These are phyloP conservation scores for Willisornis vidua DNA, from an alignment of 2,113 vertebrate genomes.

Conservation along the genomic window DNA sequence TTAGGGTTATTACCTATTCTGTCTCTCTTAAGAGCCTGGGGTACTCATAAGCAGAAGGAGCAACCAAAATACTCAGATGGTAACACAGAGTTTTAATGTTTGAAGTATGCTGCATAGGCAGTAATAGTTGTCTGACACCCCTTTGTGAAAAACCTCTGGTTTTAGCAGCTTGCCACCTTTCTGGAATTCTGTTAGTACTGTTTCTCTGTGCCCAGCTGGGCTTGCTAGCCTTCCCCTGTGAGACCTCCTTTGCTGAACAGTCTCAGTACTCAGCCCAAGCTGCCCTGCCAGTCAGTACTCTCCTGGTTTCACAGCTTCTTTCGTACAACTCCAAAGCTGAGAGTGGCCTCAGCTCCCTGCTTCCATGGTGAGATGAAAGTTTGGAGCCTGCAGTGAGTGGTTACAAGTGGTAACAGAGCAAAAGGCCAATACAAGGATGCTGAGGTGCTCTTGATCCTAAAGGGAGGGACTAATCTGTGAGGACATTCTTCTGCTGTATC, in stretches of 20 bases:
- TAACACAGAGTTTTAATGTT: not conserved
- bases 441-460: not conserved
- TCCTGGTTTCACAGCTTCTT: not conserved
- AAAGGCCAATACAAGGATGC: not conserved
- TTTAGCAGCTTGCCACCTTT: not conserved
- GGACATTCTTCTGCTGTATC: not conserved
- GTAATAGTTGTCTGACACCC: not conserved
- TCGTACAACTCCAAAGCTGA: not conserved
- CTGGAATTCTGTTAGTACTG: not conserved
- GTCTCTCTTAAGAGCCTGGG: not conserved
- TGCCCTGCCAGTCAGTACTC: not conserved
- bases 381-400: not conserved
- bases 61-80: not conserved
- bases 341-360: not conserved
- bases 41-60: not conserved
- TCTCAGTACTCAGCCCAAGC: not conserved
- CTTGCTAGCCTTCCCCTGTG: not conserved
- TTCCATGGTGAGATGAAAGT: not conserved
- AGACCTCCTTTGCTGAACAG: not conserved
- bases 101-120: not conserved
- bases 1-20: not conserved
- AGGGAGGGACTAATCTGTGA: rapidly evolving
- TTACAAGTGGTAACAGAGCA: not conserved
- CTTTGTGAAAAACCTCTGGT: not conserved
- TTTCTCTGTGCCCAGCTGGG: not conserved